Conservation (phyloP, 2,113 vertebrate species). For the Osmerus mordax region DNA sequence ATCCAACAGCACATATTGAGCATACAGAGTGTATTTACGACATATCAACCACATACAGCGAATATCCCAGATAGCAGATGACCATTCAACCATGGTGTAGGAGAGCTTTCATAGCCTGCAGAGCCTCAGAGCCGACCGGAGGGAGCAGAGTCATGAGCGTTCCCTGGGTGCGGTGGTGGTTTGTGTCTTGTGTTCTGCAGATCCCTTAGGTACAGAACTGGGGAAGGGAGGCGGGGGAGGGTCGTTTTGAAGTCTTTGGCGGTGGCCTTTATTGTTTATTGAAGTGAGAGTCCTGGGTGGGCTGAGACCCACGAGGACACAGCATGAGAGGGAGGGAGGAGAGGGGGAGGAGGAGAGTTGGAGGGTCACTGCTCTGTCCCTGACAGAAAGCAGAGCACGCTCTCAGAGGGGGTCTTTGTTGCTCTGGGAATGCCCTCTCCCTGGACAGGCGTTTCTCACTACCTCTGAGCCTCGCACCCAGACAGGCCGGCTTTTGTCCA, state of each 20-base stretch:
- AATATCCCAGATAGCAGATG: too few species aligned
- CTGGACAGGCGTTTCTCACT: neutral
- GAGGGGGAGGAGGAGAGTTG: neutral
- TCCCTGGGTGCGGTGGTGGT: neutral
- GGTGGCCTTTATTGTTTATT: conserved; percentile 8
- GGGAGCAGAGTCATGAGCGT: too few species aligned
- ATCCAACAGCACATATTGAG: too few species aligned
- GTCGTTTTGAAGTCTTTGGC: neutral
- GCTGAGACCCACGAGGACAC: neutral
- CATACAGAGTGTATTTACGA: too few species aligned
- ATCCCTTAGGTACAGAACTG: neutral
- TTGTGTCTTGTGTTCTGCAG: neutral
- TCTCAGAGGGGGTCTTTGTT: conserved; percentile 6
- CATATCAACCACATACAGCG: too few species aligned
- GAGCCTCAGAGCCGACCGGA: too few species aligned
- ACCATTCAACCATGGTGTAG: too few species aligned
- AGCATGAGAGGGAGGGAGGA: neutral
- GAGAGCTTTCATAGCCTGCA: too few species aligned
- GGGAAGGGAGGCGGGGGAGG: neutral
- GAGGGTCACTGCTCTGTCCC: neutral
- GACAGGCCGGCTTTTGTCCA: neutral
- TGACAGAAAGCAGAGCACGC: conserved; percentile 4
- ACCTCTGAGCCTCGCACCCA: neutral
- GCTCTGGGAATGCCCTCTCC: neutral
- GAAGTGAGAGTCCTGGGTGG: conserved; percentile 11